A percentile compares a stretch with the other conserved stretches of the same genome.
phyloP scores from a whole-genome alignment of 35 echinoderm and acorn worm genomes.

The Stichopus chloronotus region DNA sequence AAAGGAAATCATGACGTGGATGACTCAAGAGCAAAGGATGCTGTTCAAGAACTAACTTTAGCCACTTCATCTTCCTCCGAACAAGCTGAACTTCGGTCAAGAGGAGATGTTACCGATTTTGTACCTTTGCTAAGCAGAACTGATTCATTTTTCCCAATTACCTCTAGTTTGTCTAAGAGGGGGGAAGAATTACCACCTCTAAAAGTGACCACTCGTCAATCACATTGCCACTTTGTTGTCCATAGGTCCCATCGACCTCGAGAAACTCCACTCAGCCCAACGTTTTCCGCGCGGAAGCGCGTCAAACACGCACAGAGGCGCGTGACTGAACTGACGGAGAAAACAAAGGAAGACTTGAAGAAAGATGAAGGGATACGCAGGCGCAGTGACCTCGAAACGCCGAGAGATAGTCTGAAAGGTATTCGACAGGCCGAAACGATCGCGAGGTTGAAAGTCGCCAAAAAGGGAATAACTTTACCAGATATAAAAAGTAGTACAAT shows the following conservation, averaged over 20 bases:
- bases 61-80: background rate
- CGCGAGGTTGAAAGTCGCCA: conserved; percentile 39
- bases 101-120: background rate
- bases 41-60: background rate
- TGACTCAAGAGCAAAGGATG: background rate
- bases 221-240: conserved; percentile 39
- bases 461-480: conserved; percentile 56
- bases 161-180: background rate
- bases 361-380: conserved; percentile 19
- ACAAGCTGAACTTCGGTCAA: background rate
- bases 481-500: conserved; percentile 11
- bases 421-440: conserved; percentile 60
- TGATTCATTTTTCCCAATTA: conserved; percentile 29
- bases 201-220: conserved; percentile 24
- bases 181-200: conserved; percentile 35
- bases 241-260: conserved; percentile 28
- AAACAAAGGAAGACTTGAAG: conserved; percentile 26
- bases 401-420: conserved; percentile 31
- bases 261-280: background rate
- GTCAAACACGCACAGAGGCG: conserved; percentile 57
- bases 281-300: conserved; percentile 32
- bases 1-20: background rate
- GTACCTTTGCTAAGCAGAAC: background rate
- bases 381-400: background rate
- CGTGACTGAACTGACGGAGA: conserved; percentile 60